Conservation (phyloP, 2,113 vertebrate genomes). For the Potamarius usumacintae region DNA sequence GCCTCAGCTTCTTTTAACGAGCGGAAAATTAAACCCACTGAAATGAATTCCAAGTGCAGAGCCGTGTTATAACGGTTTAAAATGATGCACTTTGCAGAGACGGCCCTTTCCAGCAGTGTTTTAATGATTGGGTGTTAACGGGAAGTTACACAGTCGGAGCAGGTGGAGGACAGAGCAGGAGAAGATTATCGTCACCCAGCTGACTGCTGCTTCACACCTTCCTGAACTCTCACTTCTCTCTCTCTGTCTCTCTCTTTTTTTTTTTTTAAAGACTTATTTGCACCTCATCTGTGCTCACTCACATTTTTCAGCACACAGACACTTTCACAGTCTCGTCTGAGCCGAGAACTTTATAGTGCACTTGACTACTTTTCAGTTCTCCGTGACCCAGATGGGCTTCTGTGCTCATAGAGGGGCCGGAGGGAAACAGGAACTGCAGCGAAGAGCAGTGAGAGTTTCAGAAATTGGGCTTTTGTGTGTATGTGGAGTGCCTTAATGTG, state of each 20-base stretch:
- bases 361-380: background rate
- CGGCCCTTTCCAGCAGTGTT: constrained; percentile 33
- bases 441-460: background rate
- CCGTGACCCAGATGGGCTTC: background rate
- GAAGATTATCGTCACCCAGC: constrained; percentile 16
- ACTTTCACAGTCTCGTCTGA: background rate
- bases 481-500: background rate
- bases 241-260: background rate
- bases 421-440: background rate
- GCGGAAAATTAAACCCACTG: constrained; percentile 49
- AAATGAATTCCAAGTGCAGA: constrained; percentile 43
- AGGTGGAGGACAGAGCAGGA: constrained; percentile 11
- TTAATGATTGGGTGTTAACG: constrained; percentile 18
- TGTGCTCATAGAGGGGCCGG: background rate
- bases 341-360: background rate
- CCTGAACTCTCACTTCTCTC: background rate
- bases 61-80: constrained; percentile 28
- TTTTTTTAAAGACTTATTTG: background rate
- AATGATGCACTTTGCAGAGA: constrained; percentile 28
- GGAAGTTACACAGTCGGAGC: constrained; percentile 21
- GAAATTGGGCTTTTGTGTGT: background rate
- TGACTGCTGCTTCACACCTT: constrained; percentile 21
- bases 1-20: constrained; percentile 50
- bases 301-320: background rate
- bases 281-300: background rate